Evolutionary conservation across 2,113 vertebrate species (phyloP).

Genomic region (Thunnus maccoyii): DNA sequence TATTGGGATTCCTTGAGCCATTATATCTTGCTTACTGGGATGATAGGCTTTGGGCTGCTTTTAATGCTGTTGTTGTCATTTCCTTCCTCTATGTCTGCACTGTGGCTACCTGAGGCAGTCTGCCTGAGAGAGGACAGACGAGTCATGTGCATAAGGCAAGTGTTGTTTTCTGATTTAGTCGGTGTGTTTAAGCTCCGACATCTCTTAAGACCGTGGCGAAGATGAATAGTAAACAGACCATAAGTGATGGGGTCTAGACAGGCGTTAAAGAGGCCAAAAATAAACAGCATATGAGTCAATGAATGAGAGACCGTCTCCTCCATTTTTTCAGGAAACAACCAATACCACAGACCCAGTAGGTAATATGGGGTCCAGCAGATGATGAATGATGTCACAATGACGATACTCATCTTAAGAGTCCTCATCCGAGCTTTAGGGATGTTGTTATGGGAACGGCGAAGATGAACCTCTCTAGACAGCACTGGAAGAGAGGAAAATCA

Average conservation of each 20-base stretch:
- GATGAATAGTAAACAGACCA: slow-evolving; percentile 85
- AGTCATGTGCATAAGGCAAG: slow-evolving; percentile 75
- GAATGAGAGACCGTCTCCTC: slow-evolving; percentile 87
- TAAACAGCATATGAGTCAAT: slow-evolving; percentile 87
- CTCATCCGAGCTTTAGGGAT: slow-evolving; percentile 89
- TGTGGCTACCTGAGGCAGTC: not conserved
- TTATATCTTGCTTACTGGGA: slow-evolving; percentile 70
- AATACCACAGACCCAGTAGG: slow-evolving; percentile 88
- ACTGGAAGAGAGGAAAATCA: slow-evolving; percentile 66
- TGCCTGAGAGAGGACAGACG: slow-evolving; percentile 53
- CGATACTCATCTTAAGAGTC: slow-evolving; percentile 88
- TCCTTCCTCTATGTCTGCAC: not conserved
- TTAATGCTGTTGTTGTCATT: slow-evolving; percentile 27
- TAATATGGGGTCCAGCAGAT: slow-evolving; percentile 90
- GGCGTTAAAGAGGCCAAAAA: slow-evolving; percentile 87
- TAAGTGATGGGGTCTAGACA: slow-evolving; percentile 87
- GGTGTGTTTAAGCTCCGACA: slow-evolving; percentile 40
- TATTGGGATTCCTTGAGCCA: not conserved
- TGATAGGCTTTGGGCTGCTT: slow-evolving; percentile 32
- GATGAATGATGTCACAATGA: slow-evolving; percentile 88
- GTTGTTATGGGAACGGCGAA: slow-evolving; percentile 87
- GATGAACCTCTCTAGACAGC: slow-evolving; percentile 82
- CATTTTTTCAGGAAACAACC: slow-evolving; percentile 86
- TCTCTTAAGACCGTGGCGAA: slow-evolving; percentile 77
- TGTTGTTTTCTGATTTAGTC: slow-evolving; percentile 74